These are phyloP conservation scores for Tetranychus piercei DNA, from an alignment of 2,888 invertebrate genomes.

Conservation along the genomic window DNA sequence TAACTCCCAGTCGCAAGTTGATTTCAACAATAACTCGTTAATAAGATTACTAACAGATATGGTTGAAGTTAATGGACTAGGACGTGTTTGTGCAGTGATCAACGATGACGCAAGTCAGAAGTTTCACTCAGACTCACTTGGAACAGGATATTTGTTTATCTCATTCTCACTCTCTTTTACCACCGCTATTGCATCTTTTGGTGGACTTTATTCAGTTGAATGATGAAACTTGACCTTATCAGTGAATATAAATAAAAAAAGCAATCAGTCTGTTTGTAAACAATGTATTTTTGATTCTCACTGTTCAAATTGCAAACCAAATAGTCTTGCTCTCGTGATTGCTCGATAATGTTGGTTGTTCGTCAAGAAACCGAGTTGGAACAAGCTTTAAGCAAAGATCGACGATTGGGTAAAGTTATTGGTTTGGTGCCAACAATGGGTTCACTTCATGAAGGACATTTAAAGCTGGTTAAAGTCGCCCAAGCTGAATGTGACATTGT, in stretches of 20 bases:
- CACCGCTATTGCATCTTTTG: background rate
- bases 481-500: slow-evolving; percentile 11
- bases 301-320: background rate
- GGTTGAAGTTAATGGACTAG: background rate
- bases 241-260: background rate
- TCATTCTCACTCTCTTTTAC: background rate
- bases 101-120: background rate
- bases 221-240: background rate
- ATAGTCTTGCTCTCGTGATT: background rate
- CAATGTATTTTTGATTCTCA: background rate
- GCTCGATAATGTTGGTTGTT: background rate
- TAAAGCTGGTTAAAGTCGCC: slow-evolving; percentile 3
- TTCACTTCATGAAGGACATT: slow-evolving; percentile 14
- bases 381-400: background rate
- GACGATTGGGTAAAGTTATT: background rate
- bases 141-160: background rate
- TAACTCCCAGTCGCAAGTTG: too few species aligned
- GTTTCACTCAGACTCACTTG: background rate
- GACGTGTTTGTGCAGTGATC: background rate
- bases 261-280: background rate
- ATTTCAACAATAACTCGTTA: too few species aligned
- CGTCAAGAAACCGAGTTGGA: background rate
- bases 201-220: background rate
- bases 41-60: too few species aligned
- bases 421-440: slow-evolving; percentile 18